Base-by-base conservation (phyloP, 2,888 invertebrate genomes). In the Crepidodera aurea region DNA sequence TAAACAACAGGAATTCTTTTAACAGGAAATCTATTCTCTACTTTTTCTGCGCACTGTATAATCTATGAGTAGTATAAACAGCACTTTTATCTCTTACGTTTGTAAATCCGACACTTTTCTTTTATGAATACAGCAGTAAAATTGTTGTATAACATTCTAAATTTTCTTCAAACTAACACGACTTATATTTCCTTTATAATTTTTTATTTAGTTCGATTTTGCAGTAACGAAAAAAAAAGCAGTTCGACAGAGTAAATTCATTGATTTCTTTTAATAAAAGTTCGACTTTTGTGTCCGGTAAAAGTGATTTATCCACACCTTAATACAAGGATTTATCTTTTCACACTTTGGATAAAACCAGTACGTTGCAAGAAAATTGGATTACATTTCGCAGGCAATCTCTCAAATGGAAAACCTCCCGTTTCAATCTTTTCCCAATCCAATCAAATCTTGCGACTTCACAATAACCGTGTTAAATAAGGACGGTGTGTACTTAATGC, bases 291-390 rank as follows among this genome's bases (percentile, higher is more conserved):
- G 39, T 12, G 39, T 39, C 16, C 39, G n/a, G 16, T 16, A 16
- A 12, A 39, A 12, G 39, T 39, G 39, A 39, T 39, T 39, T 39
- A 12, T 39, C n/a, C 39, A 16, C 39, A 39, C 39, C 39, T 39
- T 39, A 39, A 39, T 39, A 39, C 13, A n/a, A 8, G 39, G 39
- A 39, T 39, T 39, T 39, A 39, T 39, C 39, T 39, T 39, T 39
- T 39, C 39, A 39, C 39, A 10, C 13, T 39, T 39, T 39, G 39
- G 39, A 39, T 39, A 39, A 16, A 39, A n/a, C 39, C 39, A 39
- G 39, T 39, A 16, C 39, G 39, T 16, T 16, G 13, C 39, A 39
- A 16, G 39, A 39, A 39, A 39, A 39, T 39, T 39, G 39, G 39
- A 39, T 39, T 39, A 39, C 39, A 39, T 39, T 12, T 8, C 10